Evolutionary conservation across 1,140 invertebrate genomes (phyloP), one percentile per base, ranked within the genome.

Genomic region (Temnothorax nylanderi): DNA sequence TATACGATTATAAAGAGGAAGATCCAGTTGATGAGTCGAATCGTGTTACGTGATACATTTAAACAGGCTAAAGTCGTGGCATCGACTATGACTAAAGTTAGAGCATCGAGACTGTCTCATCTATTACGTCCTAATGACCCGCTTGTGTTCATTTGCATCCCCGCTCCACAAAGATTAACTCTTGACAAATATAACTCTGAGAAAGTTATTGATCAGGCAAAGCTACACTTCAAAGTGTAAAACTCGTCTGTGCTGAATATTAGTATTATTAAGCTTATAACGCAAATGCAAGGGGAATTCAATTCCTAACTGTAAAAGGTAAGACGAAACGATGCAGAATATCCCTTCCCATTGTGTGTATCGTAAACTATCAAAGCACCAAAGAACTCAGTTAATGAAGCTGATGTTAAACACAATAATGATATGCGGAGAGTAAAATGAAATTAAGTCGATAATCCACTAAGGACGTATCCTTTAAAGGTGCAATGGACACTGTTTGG

Each of bases 351-450:
- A 76, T 49, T 49, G 44, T 49, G 34, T 75, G 75, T 80, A 60
- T 90, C 56, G 51, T 71, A 47, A 54, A 74, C 41, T 88, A 88
- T 91, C 76, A 41, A 91, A 90, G 81, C 88, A 92, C 90, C 65
- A 81, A 81, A 90, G 32, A 92, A 93, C 87, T 88, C 75, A 91
- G 88, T 92, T 84, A 89, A 91, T 85, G 75, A 93, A 92, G 92
- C 91, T 86, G 87, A 90, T 91, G 84, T 60, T 88, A 88, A 87
- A 89, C 67, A 64, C 3, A 89, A 88, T 56, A 74, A 49, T 88
- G 62, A 69, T 78, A 75, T 69, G 37, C 71, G 21, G 58, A 78
- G 56, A 86, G 51, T 80, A 76, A 88, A 86, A 72, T n/a, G 13
- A 80, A 89, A 90, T 86, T 51, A 86, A 77, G 60, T 86, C 60